A percentile compares a stretch with the other conserved stretches of the same genome.
Conservation (phyloP, 2,888 invertebrate genomes). For the Protonemura montana region DNA sequence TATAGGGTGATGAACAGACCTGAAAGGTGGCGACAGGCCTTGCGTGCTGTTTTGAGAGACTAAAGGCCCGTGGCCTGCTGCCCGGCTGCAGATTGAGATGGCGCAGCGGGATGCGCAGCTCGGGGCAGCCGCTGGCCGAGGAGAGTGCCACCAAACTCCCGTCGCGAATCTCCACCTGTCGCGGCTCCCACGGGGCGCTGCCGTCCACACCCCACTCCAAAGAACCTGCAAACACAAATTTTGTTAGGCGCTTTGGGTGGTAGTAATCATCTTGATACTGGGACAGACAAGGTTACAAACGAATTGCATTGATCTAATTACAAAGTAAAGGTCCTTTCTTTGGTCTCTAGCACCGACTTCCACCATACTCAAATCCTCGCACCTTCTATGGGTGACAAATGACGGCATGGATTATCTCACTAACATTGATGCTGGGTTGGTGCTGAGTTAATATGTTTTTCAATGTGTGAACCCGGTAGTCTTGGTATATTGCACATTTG, state of each 20-base stretch:
- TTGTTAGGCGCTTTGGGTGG: neutral
- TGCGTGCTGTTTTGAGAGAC: constrained; percentile 56
- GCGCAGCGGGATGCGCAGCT: constrained; percentile 56
- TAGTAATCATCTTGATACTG: too few species aligned
- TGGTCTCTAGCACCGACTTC: too few species aligned
- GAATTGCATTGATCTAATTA: too few species aligned
- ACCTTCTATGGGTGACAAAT: too few species aligned
- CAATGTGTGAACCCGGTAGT: too few species aligned
- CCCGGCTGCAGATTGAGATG: constrained; percentile 59
- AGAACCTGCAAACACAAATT: constrained; percentile 38
- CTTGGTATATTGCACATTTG: too few species aligned
- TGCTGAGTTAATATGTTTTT: too few species aligned
- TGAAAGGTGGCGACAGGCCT: constrained; percentile 57
- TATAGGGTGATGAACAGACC: constrained; percentile 55
- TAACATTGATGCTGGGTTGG: too few species aligned
- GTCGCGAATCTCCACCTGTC: constrained; percentile 43
- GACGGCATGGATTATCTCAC: too few species aligned
- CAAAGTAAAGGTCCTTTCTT: too few species aligned
- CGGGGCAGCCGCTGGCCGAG: constrained; percentile 44
- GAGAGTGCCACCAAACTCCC: constrained; percentile 40
- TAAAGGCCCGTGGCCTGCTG: constrained; percentile 57
- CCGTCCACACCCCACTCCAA: constrained; percentile 42
- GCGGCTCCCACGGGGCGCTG: constrained; percentile 32
- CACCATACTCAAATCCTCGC: too few species aligned
- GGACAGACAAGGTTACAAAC: too few species aligned